Conservation (phyloP, 2,113 vertebrate genomes). For the Strix uralensis region DNA sequence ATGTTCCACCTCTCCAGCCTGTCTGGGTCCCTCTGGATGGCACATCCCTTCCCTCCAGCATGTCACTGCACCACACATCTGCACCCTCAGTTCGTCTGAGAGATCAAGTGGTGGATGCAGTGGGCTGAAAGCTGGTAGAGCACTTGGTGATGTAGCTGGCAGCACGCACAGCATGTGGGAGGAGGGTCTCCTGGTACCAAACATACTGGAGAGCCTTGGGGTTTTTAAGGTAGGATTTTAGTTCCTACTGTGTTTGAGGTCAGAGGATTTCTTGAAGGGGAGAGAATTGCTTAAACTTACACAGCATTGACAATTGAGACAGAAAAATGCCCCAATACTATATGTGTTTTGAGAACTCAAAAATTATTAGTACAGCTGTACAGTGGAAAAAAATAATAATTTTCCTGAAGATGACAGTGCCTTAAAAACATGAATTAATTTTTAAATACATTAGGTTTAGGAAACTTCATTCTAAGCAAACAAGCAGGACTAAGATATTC, state of each 20-base stretch:
- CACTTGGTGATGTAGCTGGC: not conserved
- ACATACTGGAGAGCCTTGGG: fast-evolving
- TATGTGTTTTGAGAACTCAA: not conserved
- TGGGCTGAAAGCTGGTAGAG: not conserved
- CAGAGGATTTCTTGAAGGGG: not conserved
- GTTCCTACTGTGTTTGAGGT: not conserved
- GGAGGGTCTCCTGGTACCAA: not conserved
- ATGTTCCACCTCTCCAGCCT: too few relatives aligned
- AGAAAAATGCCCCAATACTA: not conserved
- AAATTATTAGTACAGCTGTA: not conserved
- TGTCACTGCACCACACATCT: too few relatives aligned
- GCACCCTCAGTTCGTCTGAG: not conserved
- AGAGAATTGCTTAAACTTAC: not conserved
- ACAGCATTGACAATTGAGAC: not conserved
- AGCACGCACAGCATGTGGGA: not conserved
- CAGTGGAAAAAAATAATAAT: not conserved
- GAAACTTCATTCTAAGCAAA: not conserved
- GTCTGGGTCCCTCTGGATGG: too few relatives aligned
- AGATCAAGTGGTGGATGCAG: not conserved
- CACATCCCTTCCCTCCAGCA: too few relatives aligned
- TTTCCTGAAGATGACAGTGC: not conserved
- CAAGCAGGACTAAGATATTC: not conserved
- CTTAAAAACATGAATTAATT: not conserved
- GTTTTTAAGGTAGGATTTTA: not conserved
- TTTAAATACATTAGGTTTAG: not conserved